Evolutionary conservation across 2,888 invertebrate species (phyloP).

Genomic region (Eupsilia transversa): DNA sequence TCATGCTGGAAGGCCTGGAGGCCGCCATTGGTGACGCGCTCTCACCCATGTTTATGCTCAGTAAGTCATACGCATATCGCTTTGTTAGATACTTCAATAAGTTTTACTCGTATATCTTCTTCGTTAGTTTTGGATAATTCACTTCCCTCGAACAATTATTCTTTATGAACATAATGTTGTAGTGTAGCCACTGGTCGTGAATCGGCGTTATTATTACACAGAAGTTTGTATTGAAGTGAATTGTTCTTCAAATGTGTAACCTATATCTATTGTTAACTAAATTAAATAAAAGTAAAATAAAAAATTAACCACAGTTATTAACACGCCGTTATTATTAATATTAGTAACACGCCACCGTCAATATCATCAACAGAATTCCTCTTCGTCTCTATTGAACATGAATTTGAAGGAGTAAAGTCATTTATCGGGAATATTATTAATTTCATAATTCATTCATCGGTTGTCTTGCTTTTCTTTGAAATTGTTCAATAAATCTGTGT

Average conservation of each 20-base stretch:
- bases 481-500: constrained; percentile 38
- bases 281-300: too few relatives aligned
- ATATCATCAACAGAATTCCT: neutral
- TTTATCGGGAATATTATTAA: constrained; percentile 16
- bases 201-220: neutral
- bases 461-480: constrained; percentile 6
- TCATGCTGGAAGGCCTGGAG: constrained; percentile 81
- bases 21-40: constrained; percentile 86
- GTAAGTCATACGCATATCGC: constrained; percentile 70
- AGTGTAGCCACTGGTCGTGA: neutral
- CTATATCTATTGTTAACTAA: too few relatives aligned
- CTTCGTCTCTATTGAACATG: constrained; percentile 9
- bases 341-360: too few relatives aligned
- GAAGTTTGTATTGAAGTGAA: too few relatives aligned
- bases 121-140: neutral
- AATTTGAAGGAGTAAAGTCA: constrained; percentile 3
- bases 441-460: constrained; percentile 1
- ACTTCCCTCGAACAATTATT: neutral
- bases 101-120: neutral
- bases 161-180: neutral
- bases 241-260: too few relatives aligned
- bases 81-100: neutral
- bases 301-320: too few relatives aligned
- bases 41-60: constrained; percentile 87
- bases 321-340: too few relatives aligned